Conservation (phyloP, 2,113 vertebrate genomes). For the Arenaria interpres region DNA sequence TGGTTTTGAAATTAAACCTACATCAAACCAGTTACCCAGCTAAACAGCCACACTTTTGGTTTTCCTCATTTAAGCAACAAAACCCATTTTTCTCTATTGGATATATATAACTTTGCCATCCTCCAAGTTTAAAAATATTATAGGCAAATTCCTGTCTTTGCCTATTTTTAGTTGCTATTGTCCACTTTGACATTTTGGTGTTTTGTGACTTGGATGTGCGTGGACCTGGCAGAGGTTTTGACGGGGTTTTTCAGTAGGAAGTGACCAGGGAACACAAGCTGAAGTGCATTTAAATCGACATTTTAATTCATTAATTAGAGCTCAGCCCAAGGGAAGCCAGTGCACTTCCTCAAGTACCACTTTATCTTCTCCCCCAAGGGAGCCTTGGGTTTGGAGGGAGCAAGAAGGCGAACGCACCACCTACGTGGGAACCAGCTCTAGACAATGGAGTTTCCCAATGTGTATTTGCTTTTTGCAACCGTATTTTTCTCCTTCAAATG, state of each 20-base stretch:
- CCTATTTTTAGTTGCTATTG: slow-evolving; percentile 81
- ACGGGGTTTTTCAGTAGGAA: not conserved
- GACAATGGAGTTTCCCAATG: not conserved
- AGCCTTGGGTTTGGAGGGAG: not conserved
- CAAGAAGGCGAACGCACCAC: rapidly evolving
- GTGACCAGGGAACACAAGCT: not conserved
- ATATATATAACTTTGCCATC: slow-evolving; percentile 73
- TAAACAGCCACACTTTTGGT: not conserved
- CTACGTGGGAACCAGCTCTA: not conserved
- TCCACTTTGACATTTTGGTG: slow-evolving; percentile 38
- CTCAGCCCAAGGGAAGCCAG: not conserved
- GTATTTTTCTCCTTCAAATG: not conserved
- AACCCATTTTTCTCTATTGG: slow-evolving; percentile 14
- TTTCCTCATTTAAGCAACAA: slow-evolving; percentile 34
- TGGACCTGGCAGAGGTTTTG: not conserved
- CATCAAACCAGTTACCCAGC: not conserved
- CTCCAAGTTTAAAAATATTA: slow-evolving; percentile 57
- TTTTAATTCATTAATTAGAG: not conserved
- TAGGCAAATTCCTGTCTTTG: slow-evolving; percentile 64
- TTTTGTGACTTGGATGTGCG: not conserved
- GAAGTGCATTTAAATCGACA: not conserved
- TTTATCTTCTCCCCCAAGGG: not conserved
- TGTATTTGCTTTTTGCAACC: not conserved
- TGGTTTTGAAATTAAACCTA: not conserved
- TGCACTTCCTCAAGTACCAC: not conserved